Evolutionary conservation across 2,797 vertebrate genomes (phyloP), one percentile per base, ranked within the genome.

Genomic region (Labeo calbasu): DNA sequence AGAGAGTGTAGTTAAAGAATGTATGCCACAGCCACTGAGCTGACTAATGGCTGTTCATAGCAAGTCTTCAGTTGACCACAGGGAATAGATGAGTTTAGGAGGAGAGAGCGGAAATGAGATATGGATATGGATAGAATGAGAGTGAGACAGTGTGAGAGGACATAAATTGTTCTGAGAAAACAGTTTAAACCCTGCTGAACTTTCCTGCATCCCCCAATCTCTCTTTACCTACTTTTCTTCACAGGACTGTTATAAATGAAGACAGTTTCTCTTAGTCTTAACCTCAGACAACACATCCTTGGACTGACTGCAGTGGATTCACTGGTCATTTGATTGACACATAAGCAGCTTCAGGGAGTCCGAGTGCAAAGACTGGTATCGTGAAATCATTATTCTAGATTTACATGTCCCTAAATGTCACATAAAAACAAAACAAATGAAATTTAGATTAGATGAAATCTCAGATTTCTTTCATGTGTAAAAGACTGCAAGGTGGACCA

Each of bases 31-130:
- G 63, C 2, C 10, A 5, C 75, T 61, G 14, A 78, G 43, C 51
- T 84, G 82, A 78, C 76, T 84, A 84, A 71, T 71, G 82, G 66
- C 51, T 78, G 53, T 51, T 78, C 65, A 57, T 43, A n/a, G 61
- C 51, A 3, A 65, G 15, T 77, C 61, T 77, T 76, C 21, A 76
- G 25, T 55, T 82, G 72, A 68, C 73, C 50, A 55, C 36, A 69
- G 82, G 51, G 63, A 83, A 83, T 59, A 83, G 32, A 77, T 69
- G 63, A 77, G 63, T 57, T 83, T 69, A 57, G 51, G 12, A 4
- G 61, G 11, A 83, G 72, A 68, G 81, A 51, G 32, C 11, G 51
- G 75, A 69, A 83, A 69, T 69, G 36, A 77, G 73, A 83, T 77
- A 57, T 83, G 61, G 71, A 76, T 55, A 66, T 48, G 61, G 15